Base-by-base conservation (phyloP, 2,888 invertebrate genomes). In the Meganola albula region DNA sequence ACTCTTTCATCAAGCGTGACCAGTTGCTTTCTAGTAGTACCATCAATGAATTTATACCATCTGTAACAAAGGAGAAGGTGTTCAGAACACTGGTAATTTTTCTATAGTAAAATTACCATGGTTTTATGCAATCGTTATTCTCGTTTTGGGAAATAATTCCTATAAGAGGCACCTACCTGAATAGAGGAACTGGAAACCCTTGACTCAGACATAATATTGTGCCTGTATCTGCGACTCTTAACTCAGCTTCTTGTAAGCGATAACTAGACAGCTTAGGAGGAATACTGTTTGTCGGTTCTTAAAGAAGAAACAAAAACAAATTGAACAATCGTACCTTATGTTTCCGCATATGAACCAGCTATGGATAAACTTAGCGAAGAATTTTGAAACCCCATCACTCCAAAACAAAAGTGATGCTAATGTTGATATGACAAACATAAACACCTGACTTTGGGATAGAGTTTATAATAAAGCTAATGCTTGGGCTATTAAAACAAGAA, bases 31-130 rank as follows among this genome's bases (percentile, higher is more conserved):
- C 94, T 89, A 2, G 91, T 90, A 1, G 94, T 93, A 31, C 95
- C 95, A 56, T 96, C 96, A 59, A 95, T 91, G 78, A 96, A 96
- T 74, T 96, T 96, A 82, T 94, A 96, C 96, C 96, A 96, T 88
- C 96, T 96, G 91, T 8, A 93, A 92, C 88, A 88, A 89, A 61
- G 55, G 70, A 85, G 68, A 84, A 58, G 12, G 37, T 27, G 66
- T 72, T 84, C 54, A 82, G 63, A 38, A 34, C 27, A 25, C 13
- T 11, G 20, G n/a, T 25, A 31, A 6, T 28, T 27, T 32, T 16
- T 43, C 10, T 9, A 31, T 18, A 30, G 7, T 23, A 33, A 20
- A 8, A 24, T 33, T 5, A 11, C 14, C 16, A 24, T 12, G 9
- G 11, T n/a, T 29, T 10, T 10, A 14, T 23, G 29, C 9, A 12